Conservation (phyloP, 1,140 invertebrate genomes). For the Drosophila tsacasi region DNA sequence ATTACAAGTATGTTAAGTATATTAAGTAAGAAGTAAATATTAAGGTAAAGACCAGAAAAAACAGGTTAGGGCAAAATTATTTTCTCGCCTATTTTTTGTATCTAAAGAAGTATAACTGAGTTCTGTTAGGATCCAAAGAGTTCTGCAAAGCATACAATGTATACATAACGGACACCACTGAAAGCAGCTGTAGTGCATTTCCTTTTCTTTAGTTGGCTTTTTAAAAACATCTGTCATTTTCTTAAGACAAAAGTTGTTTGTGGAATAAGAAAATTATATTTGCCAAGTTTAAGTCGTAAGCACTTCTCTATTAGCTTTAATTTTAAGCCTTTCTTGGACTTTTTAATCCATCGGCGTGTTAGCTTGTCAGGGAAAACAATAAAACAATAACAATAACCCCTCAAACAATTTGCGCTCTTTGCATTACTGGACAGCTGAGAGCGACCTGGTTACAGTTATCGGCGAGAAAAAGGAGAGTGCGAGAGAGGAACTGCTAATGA, state of each 20-base stretch:
- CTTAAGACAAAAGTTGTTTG: neutral
- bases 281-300: neutral
- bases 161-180: neutral
- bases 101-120: no score
- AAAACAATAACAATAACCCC: slow-evolving; percentile 37
- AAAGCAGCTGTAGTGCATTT: neutral
- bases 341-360: slow-evolving; percentile 49
- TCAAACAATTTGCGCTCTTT: slow-evolving; percentile 15
- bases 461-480: slow-evolving; percentile 8
- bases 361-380: neutral
- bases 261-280: neutral
- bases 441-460: slow-evolving; percentile 57
- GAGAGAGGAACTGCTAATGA: slow-evolving; percentile 29
- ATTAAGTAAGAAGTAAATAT: no score
- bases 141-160: neutral
- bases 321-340: slow-evolving; percentile 34
- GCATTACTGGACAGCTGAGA: slow-evolving; percentile 2
- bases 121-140: neutral
- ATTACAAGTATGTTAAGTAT: no score
- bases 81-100: no score
- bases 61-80: no score
- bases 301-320: slow-evolving; percentile 12
- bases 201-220: neutral
- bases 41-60: no score
- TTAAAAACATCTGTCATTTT: neutral